Percentiles rank a stretch among this genome's conserved stretches.
These are phyloP conservation scores for Climacteris rufus DNA, from an alignment of 2,113 vertebrate species.

Conservation along the genomic window DNA sequence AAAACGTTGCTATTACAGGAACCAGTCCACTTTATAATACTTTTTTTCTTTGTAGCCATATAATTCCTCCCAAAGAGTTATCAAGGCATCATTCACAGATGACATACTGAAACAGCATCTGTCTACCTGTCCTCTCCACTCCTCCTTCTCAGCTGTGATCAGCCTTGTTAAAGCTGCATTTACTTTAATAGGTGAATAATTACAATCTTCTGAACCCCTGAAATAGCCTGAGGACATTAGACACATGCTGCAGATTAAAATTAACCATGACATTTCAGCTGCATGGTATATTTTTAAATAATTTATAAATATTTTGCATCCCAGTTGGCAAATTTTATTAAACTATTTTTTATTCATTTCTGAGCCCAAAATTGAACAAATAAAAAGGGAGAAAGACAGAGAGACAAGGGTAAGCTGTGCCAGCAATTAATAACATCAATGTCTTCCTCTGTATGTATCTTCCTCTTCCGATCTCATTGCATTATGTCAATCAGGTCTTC, in stretches of 20 bases:
- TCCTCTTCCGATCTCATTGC: background rate
- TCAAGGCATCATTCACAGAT: conserved; percentile 4
- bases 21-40: background rate
- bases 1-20: background rate
- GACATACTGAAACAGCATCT: conserved; percentile 27
- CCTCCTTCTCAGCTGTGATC: conserved; percentile 13
- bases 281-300: background rate
- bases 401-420: background rate
- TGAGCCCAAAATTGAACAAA: background rate
- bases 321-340: conserved; percentile 26
- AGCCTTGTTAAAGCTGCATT: background rate
- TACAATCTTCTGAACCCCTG: conserved; percentile 23
- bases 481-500: background rate
- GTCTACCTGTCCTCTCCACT: background rate
- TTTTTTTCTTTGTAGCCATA: background rate
- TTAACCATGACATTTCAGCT: conserved; percentile 29
- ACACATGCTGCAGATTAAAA: background rate
- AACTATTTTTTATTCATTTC: conserved; percentile 14
- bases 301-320: conserved; percentile 4
- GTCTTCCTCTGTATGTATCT: background rate
- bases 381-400: background rate
- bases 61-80: background rate
- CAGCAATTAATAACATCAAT: background rate
- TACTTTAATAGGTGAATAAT: conserved; percentile 54
- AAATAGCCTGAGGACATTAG: conserved; percentile 18